Evolutionary conservation across 2,888 invertebrate genomes (phyloP).

Genomic region (Anaspis maculata): DNA sequence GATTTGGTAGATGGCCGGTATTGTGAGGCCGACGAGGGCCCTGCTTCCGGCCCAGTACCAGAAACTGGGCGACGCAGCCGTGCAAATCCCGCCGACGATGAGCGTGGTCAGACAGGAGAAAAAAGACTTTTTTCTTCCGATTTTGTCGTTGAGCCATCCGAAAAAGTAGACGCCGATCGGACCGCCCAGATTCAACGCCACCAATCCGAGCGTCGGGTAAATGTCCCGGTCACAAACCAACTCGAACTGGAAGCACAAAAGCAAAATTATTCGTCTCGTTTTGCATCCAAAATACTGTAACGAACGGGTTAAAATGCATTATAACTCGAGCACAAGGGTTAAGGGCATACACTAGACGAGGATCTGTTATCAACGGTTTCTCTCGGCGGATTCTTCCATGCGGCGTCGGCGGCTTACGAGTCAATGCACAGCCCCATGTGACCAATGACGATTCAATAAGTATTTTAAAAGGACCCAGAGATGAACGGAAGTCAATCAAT

Average conservation of each 20-base stretch:
- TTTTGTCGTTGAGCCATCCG: slow-evolving; percentile 78
- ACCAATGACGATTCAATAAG: too few relatives aligned
- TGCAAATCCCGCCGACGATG: slow-evolving; percentile 68
- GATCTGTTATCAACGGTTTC: too few relatives aligned
- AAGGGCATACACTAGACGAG: too few relatives aligned
- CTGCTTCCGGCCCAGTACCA: slow-evolving; percentile 79
- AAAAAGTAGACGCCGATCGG: slow-evolving; percentile 86
- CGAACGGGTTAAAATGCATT: too few relatives aligned
- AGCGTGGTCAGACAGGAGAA: slow-evolving; percentile 78
- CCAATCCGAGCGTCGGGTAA: slow-evolving; percentile 80
- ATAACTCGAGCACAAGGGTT: too few relatives aligned
- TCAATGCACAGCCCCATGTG: too few relatives aligned
- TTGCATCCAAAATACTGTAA: too few relatives aligned
- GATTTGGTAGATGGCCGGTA: slow-evolving; percentile 89
- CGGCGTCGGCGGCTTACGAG: too few relatives aligned
- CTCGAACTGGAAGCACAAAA: slow-evolving; percentile 65
- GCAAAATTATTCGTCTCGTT: too few relatives aligned
- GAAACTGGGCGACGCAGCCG: slow-evolving; percentile 69
- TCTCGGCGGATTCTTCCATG: too few relatives aligned
- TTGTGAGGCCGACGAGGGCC: slow-evolving; percentile 78
- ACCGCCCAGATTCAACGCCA: slow-evolving; percentile 79
- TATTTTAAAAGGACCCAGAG: too few relatives aligned
- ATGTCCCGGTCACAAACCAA: slow-evolving; percentile 81
- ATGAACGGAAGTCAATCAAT: too few relatives aligned
- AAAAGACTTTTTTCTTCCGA: slow-evolving; percentile 77